Evolutionary conservation across 2,888 invertebrate genomes (phyloP), one percentile per base, ranked within the genome.

Genomic region (Trichopoda pennipes): DNA sequence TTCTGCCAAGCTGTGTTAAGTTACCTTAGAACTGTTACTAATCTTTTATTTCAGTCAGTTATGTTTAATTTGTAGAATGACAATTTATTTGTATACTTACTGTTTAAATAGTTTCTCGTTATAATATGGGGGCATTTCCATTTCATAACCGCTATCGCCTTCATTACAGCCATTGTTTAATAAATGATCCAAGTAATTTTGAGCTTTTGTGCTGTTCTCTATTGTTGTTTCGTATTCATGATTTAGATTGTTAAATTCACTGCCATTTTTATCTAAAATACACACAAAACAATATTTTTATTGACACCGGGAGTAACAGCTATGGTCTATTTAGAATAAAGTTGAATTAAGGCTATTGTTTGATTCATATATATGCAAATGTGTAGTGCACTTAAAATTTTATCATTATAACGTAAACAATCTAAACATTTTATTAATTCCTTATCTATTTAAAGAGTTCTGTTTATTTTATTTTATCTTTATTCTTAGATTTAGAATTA

Each of bases 41-140:
- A n/a, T n/a, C n/a, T n/a, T n/a, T n/a, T n/a, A n/a, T 28, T 28
- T 2, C 23, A 28, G 23, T 4, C 23, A 3, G 23, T 3, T 28
- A 4, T 28, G 23, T 28, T 28, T 28, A 28, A 28, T 28, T 28
- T 4, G 2, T 28, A 28, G n/a, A n/a, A n/a, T n/a, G n/a, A n/a
- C n/a, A n/a, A n/a, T n/a, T n/a, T n/a, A n/a, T 3, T n/a, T n/a
- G n/a, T 44, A 3, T 28, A 85, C 92, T 90, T 87, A 94, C 95
- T 92, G 92, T 88, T 93, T 93, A 87, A 93, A 95, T 87, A 94
- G 92, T 73, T 93, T 90, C 82, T 93, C 93, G 88, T 95, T 93
- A 87, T 93, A 96, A 92, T 94, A 95, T 35, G 92, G 87, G 0
- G 95, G 96, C 63, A 95, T 87, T 79, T 92, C 92, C 85, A 93